Evolutionary conservation across 2,888 invertebrate species (phyloP), one percentile per base, ranked within the genome.

Genomic region (Odontothrips loti): DNA sequence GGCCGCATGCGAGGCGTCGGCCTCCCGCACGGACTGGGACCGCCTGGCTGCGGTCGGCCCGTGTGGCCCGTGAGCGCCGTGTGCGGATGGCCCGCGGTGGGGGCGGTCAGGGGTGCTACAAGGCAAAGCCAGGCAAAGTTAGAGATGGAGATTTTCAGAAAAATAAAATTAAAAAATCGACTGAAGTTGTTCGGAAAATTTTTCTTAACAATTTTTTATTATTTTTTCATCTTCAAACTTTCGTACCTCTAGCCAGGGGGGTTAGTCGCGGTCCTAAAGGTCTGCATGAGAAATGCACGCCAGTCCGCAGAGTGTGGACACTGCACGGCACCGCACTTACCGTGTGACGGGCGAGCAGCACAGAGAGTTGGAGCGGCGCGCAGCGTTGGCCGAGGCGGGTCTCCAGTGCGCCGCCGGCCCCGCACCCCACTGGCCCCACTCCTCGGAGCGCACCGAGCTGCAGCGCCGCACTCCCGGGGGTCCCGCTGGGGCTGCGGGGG

Each of bases 321-420:
- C 34, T 43, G 34, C 34, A 43, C 34, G 2, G 34, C 27, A 12
- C 23, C 10, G 68, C 20, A 58, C 68, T 12, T 27, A 75, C 68
- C 68, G 68, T 8, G 68, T 10, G 68, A 75, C 68, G 68, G 68
- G 68, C 27, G 68, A 75, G 27, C 68, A 75, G 68, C 68, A 75
- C 68, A 75, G 68, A 8, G 68, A 75, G 68, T 75, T 75, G 68
- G 68, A 75, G 68, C 68, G 68, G 23, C 68, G 23, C 23, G 68
- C 27, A 1, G 68, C 68, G 68, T n/a, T 12, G 23, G 23, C 27
- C 23, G 68, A 75, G 11, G 68, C 9, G 11, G 68, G 68, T 10
- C 68, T 9, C 68, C 68, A 75, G 68, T 75, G 27, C 23, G 23
- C 58, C 15, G 58, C 15, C n/a, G 51, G 10, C 34, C 3, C 34